Evolutionary conservation across 2,113 vertebrate species (phyloP).

Genomic region (Lonchura striata): DNA sequence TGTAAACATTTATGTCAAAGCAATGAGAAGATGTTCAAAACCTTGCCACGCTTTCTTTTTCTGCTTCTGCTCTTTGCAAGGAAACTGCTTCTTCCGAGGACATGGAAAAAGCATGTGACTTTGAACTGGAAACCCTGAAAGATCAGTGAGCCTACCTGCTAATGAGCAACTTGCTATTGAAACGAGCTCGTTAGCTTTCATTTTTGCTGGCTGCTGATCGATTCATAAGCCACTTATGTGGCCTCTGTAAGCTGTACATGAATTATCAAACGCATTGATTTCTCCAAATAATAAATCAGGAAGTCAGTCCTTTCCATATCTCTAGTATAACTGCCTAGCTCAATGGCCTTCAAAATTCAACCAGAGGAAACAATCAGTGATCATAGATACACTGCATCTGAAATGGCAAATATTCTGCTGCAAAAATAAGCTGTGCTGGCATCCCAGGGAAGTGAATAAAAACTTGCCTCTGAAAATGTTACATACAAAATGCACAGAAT

Average conservation of each 20-base stretch:
- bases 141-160: constrained; percentile 55
- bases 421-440: constrained; percentile 47
- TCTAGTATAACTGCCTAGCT: not conserved
- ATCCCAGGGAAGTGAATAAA: not conserved
- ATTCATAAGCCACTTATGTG: not conserved
- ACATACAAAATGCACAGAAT: constrained; percentile 45
- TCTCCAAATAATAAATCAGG: constrained; percentile 47
- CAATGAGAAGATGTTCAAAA: not conserved
- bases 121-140: constrained; percentile 55
- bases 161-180: constrained; percentile 54
- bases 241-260: constrained; percentile 40
- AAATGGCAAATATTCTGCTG: constrained; percentile 40
- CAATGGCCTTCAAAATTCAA: constrained; percentile 16
- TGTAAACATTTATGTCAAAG: not conserved
- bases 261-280: constrained; percentile 64
- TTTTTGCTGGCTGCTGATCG: constrained; percentile 48
- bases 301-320: not conserved
- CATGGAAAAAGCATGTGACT: constrained; percentile 26
- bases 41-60: not conserved
- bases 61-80: not conserved
- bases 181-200: constrained; percentile 61
- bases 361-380: not conserved
- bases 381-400: constrained; percentile 6
- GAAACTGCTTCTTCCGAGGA: not conserved
- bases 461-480: constrained; percentile 45